phyloP scores from a whole-genome alignment of 2,888 invertebrate genomes.

The Plagodis pulveraria region DNA sequence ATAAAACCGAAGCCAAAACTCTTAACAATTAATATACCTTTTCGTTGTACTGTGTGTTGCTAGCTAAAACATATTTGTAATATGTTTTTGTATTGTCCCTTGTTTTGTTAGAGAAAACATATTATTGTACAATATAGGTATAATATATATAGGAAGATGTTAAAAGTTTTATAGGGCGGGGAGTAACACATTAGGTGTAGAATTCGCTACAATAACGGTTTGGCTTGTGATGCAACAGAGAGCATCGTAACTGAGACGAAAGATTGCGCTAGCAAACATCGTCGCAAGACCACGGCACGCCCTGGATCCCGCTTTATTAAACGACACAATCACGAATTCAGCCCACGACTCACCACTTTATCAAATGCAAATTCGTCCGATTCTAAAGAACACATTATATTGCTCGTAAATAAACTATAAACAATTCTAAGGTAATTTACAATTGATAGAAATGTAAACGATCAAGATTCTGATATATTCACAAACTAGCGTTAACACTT shows the following conservation, averaged over 20 bases:
- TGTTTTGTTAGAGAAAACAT: too few species aligned
- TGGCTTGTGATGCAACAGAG: slow-evolving; percentile 52
- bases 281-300: slow-evolving; percentile 57
- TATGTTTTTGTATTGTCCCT: too few species aligned
- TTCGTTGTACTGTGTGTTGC: too few species aligned
- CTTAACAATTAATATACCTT: too few species aligned
- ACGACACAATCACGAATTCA: slow-evolving; percentile 74
- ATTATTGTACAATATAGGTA: too few species aligned
- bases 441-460: slow-evolving; percentile 2
- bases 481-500: background rate
- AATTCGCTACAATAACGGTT: slow-evolving; percentile 30
- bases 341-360: slow-evolving; percentile 68
- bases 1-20: background rate
- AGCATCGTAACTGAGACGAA: slow-evolving; percentile 54
- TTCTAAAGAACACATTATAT: slow-evolving; percentile 48
- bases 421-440: slow-evolving; percentile 3
- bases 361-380: slow-evolving; percentile 59
- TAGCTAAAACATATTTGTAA: too few species aligned
- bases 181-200: slow-evolving; percentile 1
- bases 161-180: background rate
- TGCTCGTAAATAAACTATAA: slow-evolving; percentile 14
- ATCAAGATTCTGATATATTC: background rate
- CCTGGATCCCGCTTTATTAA: slow-evolving; percentile 64
- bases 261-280: slow-evolving; percentile 61
- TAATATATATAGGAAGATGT: background rate